These are phyloP conservation scores for Phortica magna DNA, from an alignment of 2,888 invertebrate species.

Conservation along the genomic window DNA sequence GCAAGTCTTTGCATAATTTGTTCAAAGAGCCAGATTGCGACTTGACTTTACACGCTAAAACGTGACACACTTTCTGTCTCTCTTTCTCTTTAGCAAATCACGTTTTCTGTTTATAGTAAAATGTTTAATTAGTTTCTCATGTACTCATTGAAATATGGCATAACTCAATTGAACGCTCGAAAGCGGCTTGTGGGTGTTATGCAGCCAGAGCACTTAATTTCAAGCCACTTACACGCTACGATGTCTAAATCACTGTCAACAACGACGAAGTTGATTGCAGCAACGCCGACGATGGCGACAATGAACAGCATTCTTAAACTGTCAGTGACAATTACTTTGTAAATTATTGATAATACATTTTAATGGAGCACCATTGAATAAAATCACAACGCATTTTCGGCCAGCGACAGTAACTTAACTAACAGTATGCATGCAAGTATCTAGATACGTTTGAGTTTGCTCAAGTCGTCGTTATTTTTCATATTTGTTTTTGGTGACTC, in stretches of 20 bases:
- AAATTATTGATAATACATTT: slow-evolving; percentile 68
- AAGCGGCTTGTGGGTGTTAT: slow-evolving; percentile 14
- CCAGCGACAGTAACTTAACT: not conserved
- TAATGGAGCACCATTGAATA: slow-evolving; percentile 16
- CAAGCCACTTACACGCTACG: slow-evolving; percentile 28
- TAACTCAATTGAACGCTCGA: not conserved
- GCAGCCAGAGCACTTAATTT: slow-evolving; percentile 1
- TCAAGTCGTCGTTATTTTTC: too few relatives aligned
- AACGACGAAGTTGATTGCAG: slow-evolving; percentile 36
- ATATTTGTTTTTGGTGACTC: not conserved
- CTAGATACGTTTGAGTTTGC: not conserved
- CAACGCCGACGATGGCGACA: not conserved
- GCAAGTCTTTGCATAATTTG: too few relatives aligned
- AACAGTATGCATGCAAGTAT: not conserved
- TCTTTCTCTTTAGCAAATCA: not conserved
- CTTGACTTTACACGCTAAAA: too few relatives aligned
- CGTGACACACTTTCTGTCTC: too few relatives aligned
- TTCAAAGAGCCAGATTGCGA: too few relatives aligned
- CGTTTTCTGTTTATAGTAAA: not conserved
- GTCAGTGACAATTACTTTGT: slow-evolving; percentile 66
- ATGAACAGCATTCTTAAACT: slow-evolving; percentile 57
- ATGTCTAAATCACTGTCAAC: slow-evolving; percentile 35
- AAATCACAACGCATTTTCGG: slow-evolving; percentile 19
- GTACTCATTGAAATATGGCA: not conserved
- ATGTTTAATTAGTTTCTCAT: not conserved